Evolutionary conservation across 2,113 vertebrate species (phyloP), one percentile per base, ranked within the genome.

Genomic region (Xyliphius kryptos): DNA sequence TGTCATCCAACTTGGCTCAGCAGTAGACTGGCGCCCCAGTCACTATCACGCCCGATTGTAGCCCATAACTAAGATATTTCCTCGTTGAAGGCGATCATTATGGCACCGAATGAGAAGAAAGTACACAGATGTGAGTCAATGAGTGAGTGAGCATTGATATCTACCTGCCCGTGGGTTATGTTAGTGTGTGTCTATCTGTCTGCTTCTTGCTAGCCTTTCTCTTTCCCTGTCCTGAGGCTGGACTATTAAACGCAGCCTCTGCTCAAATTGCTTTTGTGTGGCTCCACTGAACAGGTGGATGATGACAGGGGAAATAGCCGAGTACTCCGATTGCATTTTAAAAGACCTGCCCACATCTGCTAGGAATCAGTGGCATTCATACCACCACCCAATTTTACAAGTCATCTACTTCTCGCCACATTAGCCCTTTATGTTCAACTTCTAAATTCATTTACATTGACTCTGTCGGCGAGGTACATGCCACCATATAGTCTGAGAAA

Each of bases 241-340:
- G 19, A 26, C 63, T 63, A 74, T 65, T 67, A 72, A 74, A 71
- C 37, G 56, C 74, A 61, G 70, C 49, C 68, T 72, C 15, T 15
- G 32, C 66, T 69, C 67, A 54, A 68, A 66, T 80, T 72, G 70
- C 72, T 71, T 78, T 69, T 69, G 57, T 67, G 54, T 55, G 56
- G 74, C 67, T 74, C 38, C 61, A 66, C 62, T 66, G 78, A 68
- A 68, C 77, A 68, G 51, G 61, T 54, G 66, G 66, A 65, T 73
- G 70, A 78, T 72, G 69, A 74, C 16, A 54, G 47, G 14, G 13
- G 63, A 53, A 22, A 57, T 17, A 48, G 46, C 22, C 20, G 47
- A 9, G 56, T 46, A 50, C 32, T 52, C 65, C 48, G 55, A 68
- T 48, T 61, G 67, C 52, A 61, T 72, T 66, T 72, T 61, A 55